Conservation (phyloP, 2,113 vertebrate genomes). For the Mobula birostris region DNA sequence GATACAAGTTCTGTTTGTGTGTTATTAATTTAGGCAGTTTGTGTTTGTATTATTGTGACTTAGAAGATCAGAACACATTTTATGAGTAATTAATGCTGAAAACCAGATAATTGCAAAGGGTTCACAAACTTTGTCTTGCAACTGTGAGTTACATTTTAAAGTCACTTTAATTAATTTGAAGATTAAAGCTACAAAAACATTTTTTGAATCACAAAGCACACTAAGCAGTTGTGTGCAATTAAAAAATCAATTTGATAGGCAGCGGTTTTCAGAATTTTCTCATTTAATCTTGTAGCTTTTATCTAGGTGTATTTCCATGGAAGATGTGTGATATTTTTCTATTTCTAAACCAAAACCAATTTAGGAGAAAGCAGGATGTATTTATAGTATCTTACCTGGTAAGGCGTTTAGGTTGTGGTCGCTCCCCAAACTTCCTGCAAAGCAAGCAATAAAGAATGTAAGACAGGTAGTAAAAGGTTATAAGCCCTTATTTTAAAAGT, state of each 20-base stretch:
- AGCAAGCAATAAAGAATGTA: slow-evolving; percentile 40
- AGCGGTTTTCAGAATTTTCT: neutral
- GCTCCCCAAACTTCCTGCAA: slow-evolving; percentile 95
- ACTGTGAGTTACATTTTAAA: neutral
- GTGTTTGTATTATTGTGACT: no score
- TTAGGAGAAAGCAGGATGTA: neutral
- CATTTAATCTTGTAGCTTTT: neutral
- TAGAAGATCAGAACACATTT: no score
- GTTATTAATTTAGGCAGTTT: no score
- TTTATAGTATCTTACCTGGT: slow-evolving; percentile 73
- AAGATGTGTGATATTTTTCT: neutral
- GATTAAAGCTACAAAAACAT: neutral
- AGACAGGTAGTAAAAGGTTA: neutral
- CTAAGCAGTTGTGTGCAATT: neutral
- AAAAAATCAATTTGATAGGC: neutral
- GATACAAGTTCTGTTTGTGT: no score
- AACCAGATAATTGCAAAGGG: no score
- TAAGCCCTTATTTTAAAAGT: neutral
- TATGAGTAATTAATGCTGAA: no score
- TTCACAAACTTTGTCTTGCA: no score
- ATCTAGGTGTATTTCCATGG: neutral
- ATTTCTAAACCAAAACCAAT: neutral
- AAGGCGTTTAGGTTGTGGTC: slow-evolving; percentile 95
- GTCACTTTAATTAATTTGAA: neutral
- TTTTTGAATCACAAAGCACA: neutral